Base-by-base conservation (phyloP, 2,888 invertebrate genomes). In the Heterodera filipjevi region DNA sequence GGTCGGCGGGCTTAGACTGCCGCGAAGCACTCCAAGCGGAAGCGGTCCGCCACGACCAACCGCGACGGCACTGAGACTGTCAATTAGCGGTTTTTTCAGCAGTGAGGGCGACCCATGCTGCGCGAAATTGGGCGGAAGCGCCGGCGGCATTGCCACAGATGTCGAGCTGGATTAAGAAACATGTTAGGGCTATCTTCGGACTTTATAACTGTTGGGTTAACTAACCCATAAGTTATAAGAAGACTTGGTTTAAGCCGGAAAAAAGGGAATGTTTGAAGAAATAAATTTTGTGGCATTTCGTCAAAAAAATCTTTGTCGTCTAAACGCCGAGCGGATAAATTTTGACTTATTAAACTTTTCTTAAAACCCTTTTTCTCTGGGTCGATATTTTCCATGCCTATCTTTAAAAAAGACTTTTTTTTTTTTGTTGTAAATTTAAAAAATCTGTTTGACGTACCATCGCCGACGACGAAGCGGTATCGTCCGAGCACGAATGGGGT, bases 1-100 rank as follows among this genome's bases (percentile, higher is more conserved):
- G 68, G 32, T 68, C 33, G 68, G 68, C 68, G 68, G 68, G 35
- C 68, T 68, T 33, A 68, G 68, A 32, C 33, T 33, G 68, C 68
- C 68, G 32, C 27, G 68, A 22, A 68, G 35, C 30, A 14, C 14
- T 10, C 16, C 33, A 32, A 35, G 8, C 3, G 68, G 19, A 16
- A 32, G 16, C 3, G 32, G 33, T 1, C 68, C 68, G 59, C 8
- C 27, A 5, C 49, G 39, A 12, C 64, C 14, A 5, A 27, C 66
- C 27, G 14, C 33, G 30, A 8, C 27, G 30, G n/a, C 66, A n/a
- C 66, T 66, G 33, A 10, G 30, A 19, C 33, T 33, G 59, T 27
- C 27, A 27, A 59, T 59, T 10, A 59, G n/a, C 68, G 32, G 32
- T 19, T 33, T n/a, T n/a, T n/a, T 33, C 33, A 68, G 22, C 30